Evolutionary conservation across 2,797 vertebrate species (phyloP), one percentile per base, ranked within the genome.

Genomic region (Hoplostethus atlanticus): DNA sequence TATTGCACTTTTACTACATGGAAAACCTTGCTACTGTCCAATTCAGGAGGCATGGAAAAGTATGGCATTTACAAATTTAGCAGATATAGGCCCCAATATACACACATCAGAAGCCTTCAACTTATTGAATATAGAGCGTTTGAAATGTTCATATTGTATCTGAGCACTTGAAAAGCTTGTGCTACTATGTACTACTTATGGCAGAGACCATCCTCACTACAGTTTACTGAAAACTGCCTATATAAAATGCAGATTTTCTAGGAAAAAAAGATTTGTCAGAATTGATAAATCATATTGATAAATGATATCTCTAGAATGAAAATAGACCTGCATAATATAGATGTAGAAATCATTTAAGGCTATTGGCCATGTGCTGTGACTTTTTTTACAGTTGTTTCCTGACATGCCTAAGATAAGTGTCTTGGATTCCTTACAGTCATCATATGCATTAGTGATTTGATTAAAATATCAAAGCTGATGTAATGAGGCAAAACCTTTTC

Each of bases 401-500:
- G 28, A 28, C 28, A 28, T 28, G 28, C 28, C 28, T 28, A 28
- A 28, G 28, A 28, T 28, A 28, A 28, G 28, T 15, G 13, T 48
- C 16, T n/a, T 44, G 67, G 47, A 68, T 72, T 74, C 64, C 64
- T 50, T 30, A 53, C 53, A 44, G 56, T 13, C 36, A 53, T 57
- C 72, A 74, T 74, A 69, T 70, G 70, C 63, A 64, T 67, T 65
- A 48, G 38, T 54, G 57, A 74, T 64, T 46, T 51, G 15, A 46
- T 17, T 10, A 70, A 50, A 40, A 28, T 0, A 42, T 42, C 10
- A 7, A 42, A 11, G 40, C 28, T 28, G 2, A 17, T 16, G n/a
- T 6, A 31, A 31, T 50, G 31, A 64, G 51, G 17, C 16, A 31
- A 31, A 16, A n/a, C 11, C 11, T 17, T 62, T 55, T 34, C 11